Evolutionary conservation across 2,113 vertebrate species (phyloP), one percentile per base, ranked within the genome.

Genomic region (Equus przewalskii): DNA sequence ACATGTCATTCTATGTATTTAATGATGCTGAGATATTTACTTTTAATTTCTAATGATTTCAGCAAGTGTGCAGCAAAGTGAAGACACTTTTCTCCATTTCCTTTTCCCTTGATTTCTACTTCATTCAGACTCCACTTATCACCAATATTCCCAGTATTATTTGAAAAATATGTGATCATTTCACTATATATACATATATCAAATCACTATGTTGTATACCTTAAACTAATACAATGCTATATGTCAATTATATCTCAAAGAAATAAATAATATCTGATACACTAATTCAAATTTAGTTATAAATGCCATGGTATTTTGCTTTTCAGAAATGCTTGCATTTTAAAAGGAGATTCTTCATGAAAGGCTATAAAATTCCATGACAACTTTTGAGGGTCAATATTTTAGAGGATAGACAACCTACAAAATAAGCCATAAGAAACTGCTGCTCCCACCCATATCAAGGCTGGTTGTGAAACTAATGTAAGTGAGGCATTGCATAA

Each of bases 121-220:
- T 92, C 7, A 70, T 54, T 83, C 12, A 46, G 16, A 73, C 5
- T 11, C 5, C 0, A 13, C 13, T 36, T 80, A 54, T n/a, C 24
- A 67, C 6, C 49, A 54, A 30, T 41, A 0, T 82, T 70, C 13
- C 65, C 26, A 95, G 2, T 7, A 60, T 9, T 78, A 6, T 75
- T 91, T 89, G 24, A 46, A 96, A 97, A 62, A 19, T n/a, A 62
- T 64, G 36, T 44, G 12, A 22, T 44, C 67, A 64, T 95, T 65
- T 58, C 16, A 46, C 22, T 56, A 10, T 14, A 22, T 64, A 41
- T 73, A 26, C 7, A 75, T n/a, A 46, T 56, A 51, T 15, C 46
- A 69, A 79, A 44, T 78, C 6, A 85, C 78, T 76, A 49, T 88
- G 60, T n/a, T 85, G 14, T 33, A 49, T 1, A 62, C 18, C 41